A percentile compares a stretch with the other conserved stretches of the same genome.
Conservation (phyloP, 2,888 invertebrate genomes). For the Drosophila kuntzei region DNA sequence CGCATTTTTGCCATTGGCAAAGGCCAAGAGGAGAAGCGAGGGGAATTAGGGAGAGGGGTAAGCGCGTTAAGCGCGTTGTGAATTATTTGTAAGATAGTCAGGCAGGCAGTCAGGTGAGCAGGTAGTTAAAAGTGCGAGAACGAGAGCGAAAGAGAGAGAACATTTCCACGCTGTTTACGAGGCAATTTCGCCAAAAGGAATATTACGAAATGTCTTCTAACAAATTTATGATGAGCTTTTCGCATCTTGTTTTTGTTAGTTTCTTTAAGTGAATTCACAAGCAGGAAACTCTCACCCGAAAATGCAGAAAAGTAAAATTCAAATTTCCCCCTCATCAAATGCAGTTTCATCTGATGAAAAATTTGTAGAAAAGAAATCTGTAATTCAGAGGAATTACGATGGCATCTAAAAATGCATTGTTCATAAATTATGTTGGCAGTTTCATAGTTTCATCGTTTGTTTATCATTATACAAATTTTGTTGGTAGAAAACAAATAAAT, state of each 20-base stretch:
- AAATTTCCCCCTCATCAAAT: not conserved
- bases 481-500: slow-evolving; percentile 59
- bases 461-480: slow-evolving; percentile 24
- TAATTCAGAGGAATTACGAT: slow-evolving; percentile 54
- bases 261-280: slow-evolving; percentile 14
- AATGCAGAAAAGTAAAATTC: not conserved
- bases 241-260: not conserved
- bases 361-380: not conserved
- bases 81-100: slow-evolving; percentile 69
- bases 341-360: slow-evolving; percentile 9
- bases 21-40: slow-evolving; percentile 21
- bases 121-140: not conserved
- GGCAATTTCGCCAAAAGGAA: slow-evolving; percentile 57
- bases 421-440: slow-evolving; percentile 66
- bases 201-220: slow-evolving; percentile 42
- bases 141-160: slow-evolving; percentile 25
- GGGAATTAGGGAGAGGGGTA: slow-evolving; percentile 1
- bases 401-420: slow-evolving; percentile 55
- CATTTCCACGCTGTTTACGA: slow-evolving; percentile 60
- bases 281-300: slow-evolving; percentile 22
- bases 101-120: slow-evolving; percentile 4
- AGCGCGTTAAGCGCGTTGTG: slow-evolving; percentile 68
- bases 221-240: slow-evolving; percentile 51
- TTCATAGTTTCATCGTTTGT: slow-evolving; percentile 48
- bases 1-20: slow-evolving; percentile 73